These are phyloP conservation scores for Busseola fusca DNA, from an alignment of 2,888 invertebrate species.

Conservation along the genomic window DNA sequence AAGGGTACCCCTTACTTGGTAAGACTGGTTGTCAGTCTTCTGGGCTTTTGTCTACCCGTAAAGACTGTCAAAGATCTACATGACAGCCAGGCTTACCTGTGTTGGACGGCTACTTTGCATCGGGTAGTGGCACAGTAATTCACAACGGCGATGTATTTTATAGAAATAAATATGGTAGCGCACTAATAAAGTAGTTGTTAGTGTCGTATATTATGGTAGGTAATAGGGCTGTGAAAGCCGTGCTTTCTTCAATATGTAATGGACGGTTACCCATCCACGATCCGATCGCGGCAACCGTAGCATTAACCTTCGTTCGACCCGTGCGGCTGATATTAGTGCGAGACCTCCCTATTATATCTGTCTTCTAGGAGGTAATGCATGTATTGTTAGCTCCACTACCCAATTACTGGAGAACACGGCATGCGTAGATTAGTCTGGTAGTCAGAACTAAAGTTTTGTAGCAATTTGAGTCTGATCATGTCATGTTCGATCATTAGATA, in stretches of 20 bases:
- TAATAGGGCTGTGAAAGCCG: neutral
- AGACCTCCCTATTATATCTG: neutral
- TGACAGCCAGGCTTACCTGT: conserved; percentile 8
- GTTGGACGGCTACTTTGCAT: conserved; percentile 13
- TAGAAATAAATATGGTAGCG: neutral
- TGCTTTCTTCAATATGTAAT: neutral
- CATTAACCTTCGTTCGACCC: neutral
- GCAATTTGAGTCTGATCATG: neutral
- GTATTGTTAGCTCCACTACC: neutral
- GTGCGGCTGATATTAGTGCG: neutral
- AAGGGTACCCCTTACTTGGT: no score
- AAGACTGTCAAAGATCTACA: neutral
- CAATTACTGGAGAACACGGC: conserved; percentile 17
- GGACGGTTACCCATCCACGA: neutral
- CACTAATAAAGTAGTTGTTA: neutral
- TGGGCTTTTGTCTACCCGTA: neutral
- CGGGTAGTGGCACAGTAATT: conserved; percentile 16
- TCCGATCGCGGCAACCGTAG: neutral
- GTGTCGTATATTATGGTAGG: neutral
- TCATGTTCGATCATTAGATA: neutral
- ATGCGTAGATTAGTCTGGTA: neutral
- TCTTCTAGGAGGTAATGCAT: neutral
- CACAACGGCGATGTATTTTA: conserved; percentile 4
- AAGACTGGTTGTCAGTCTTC: neutral
- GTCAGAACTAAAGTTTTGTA: neutral